Conservation (phyloP, 2,113 vertebrate species). For the Rhinolophus sinicus region DNA sequence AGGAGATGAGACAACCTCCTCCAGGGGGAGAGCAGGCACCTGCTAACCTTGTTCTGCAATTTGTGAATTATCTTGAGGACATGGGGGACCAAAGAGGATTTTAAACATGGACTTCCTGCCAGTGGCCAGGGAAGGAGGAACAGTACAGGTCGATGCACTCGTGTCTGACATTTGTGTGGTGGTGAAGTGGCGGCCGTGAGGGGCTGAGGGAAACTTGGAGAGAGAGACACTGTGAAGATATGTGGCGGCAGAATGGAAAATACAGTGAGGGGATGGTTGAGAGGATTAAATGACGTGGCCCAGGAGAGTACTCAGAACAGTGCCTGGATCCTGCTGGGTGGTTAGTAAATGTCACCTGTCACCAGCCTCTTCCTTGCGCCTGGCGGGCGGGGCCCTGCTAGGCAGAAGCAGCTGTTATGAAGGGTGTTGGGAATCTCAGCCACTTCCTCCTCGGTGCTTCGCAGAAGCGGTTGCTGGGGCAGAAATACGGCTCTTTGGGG, state of each 20-base stretch:
- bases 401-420: too few species aligned
- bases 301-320: too few species aligned
- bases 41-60: rapidly evolving
- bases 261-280: neutral
- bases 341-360: too few species aligned
- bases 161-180: neutral
- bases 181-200: neutral
- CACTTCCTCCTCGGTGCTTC: too few species aligned
- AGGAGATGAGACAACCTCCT: neutral
- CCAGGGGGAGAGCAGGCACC: neutral
- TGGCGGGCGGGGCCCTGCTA: too few species aligned
- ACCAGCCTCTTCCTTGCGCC: too few species aligned
- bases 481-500: too few species aligned
- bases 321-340: too few species aligned
- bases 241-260: neutral
- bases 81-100: neutral
- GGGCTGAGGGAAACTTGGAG: neutral
- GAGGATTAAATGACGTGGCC: too few species aligned
- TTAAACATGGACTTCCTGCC: neutral
- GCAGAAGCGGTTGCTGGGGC: too few species aligned
- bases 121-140: neutral
- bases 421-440: too few species aligned
- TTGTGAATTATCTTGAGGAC: rapidly evolving
- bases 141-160: neutral
- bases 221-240: neutral